phyloP scores from a whole-genome alignment of 2,888 invertebrate species.

The Cybosia mesomella region DNA sequence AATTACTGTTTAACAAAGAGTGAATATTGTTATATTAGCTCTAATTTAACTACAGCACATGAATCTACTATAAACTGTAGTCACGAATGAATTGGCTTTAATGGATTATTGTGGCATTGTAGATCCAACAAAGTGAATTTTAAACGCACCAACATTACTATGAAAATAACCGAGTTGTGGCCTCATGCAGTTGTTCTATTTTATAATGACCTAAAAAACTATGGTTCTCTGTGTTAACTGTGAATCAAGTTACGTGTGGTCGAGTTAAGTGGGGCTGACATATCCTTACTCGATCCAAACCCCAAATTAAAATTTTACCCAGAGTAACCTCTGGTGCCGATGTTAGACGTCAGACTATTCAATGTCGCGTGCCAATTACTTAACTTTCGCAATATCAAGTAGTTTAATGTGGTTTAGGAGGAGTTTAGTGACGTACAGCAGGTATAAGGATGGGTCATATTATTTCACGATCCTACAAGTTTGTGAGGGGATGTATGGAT shows the following conservation, averaged over 20 bases:
- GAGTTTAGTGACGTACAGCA: no score
- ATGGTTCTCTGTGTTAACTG: not conserved
- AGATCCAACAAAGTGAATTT: not conserved
- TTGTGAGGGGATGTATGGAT: not conserved
- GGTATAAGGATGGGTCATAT: not conserved
- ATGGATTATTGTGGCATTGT: not conserved
- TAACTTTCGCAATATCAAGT: not conserved
- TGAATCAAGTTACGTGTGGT: no score
- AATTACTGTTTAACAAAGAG: conserved; percentile 13
- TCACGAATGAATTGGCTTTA: not conserved
- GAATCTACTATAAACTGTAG: not conserved
- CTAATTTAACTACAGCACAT: not conserved
- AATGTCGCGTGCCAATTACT: not conserved
- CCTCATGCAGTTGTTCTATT: not conserved
- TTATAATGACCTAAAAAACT: not conserved
- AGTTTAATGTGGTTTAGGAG: not conserved
- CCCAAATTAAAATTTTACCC: no score
- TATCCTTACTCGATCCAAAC: not conserved
- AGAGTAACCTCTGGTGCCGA: no score
- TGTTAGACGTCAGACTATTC: no score
- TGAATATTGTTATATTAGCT: conserved; percentile 3
- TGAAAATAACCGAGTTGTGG: not conserved
- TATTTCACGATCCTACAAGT: not conserved
- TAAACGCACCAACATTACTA: not conserved
- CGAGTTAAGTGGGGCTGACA: not conserved